Base-by-base conservation (phyloP, 2,113 vertebrate species). In the Sinocyclocheilus rhinocerous region DNA sequence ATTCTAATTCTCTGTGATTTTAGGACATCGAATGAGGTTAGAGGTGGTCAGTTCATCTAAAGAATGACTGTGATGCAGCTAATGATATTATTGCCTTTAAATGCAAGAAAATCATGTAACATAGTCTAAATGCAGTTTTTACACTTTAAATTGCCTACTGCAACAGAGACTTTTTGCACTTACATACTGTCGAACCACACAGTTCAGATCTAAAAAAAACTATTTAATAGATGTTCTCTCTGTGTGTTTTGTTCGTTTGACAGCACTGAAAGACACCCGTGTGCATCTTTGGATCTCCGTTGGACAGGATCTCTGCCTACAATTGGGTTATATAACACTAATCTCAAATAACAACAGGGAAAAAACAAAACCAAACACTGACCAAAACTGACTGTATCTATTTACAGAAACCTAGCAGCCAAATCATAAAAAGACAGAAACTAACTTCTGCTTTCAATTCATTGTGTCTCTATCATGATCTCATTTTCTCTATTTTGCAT, bases 261-360 rank as follows among this genome's bases (percentile, higher is more conserved):
- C 70, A 75, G 72, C 36, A 0, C 39, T 75, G 72, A 75, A 75
- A 75, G 22, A 45, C 10, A 73, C 4, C 39, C 20, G 11, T 73
- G 70, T n/a, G 70, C 70, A 73, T 73, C 39, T 73, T 22, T 73
- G 20, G 39, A 18, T 36, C 20, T n/a, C 70, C n/a, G 39, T 45
- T 73, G 39, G 70, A 73, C 15, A 55, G 75, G 18, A 33, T 79
- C 5, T 59, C 29, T 79, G 33, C 29, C 76, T 39, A 79, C 26
- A 61, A 79, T 61, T 59, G 5, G 2, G 52, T 79, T 79, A 59
- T 39, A 59, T 39, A 79, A 59, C 76, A 61, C 20, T 59, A 15
- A 79, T 61, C 55, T 79, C 55, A 59, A 22, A 79, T 33, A 79
- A 79, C 52, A 79, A 39, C 20, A 15, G 48, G 55, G 76, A 79